phyloP scores from a whole-genome alignment of 2,888 invertebrate genomes.

The Liposcelis brunnea region DNA sequence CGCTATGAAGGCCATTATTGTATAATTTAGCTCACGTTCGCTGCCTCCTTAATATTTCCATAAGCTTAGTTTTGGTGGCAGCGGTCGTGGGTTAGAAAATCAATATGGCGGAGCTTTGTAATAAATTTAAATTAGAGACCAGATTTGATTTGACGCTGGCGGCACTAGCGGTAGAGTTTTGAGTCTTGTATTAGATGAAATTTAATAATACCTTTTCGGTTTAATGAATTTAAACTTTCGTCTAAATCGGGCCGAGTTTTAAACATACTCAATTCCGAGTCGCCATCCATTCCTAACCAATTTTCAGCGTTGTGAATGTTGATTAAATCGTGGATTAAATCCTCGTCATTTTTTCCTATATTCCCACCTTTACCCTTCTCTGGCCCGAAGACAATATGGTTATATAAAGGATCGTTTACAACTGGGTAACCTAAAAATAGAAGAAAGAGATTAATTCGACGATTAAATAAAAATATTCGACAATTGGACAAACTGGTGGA shows the following conservation, averaged over 20 bases:
- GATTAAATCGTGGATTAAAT: slow-evolving; percentile 72
- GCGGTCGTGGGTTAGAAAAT: no score
- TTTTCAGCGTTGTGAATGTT: slow-evolving; percentile 88
- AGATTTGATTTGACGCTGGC: no score
- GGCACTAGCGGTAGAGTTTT: no score
- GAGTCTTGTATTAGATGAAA: no score
- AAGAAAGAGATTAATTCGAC: slow-evolving; percentile 10
- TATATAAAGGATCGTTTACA: slow-evolving; percentile 93
- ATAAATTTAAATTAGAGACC: no score
- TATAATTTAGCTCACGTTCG: no score
- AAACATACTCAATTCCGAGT: slow-evolving; percentile 66
- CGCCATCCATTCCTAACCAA: slow-evolving; percentile 83
- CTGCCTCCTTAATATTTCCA: no score
- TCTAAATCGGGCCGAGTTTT: slow-evolving; percentile 53
- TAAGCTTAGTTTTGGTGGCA: no score
- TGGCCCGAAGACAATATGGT: slow-evolving; percentile 89
- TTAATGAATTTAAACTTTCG: slow-evolving; percentile 27
- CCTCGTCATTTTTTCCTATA: slow-evolving; percentile 76
- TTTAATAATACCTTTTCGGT: slow-evolving; percentile 5
- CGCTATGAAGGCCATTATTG: no score
- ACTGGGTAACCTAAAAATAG: slow-evolving; percentile 70
- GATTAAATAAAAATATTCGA: slow-evolving; percentile 4
- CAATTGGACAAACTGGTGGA: not conserved
- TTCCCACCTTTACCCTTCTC: slow-evolving; percentile 77
- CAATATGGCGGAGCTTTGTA: no score